Conservation (phyloP, 2,888 invertebrate species). For the Oscheius sp. region DNA sequence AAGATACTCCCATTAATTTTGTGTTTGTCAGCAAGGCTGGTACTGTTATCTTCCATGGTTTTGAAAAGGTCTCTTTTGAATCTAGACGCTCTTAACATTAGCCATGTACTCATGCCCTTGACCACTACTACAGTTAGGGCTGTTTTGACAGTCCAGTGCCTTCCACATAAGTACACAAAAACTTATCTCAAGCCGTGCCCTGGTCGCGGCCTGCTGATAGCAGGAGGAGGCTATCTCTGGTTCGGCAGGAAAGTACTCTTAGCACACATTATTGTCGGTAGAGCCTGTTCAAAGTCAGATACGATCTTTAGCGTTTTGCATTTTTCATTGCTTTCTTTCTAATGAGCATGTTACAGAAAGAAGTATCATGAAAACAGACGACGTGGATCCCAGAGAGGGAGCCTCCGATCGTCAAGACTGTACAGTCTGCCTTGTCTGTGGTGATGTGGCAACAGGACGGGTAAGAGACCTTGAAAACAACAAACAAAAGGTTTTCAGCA, state of each 20-base stretch:
- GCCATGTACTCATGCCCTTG: too few species aligned
- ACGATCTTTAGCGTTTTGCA: not conserved
- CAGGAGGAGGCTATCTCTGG: not conserved
- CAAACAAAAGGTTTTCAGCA: constrained; percentile 33
- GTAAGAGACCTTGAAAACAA: too few species aligned
- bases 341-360: too few species aligned
- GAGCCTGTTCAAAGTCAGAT: not conserved
- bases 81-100: too few species aligned
- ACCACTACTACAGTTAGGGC: too few species aligned
- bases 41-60: too few species aligned
- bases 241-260: not conserved
- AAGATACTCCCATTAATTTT: too few species aligned
- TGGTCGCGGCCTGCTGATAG: not conserved
- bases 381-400: constrained; percentile 25
- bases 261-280: not conserved
- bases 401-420: constrained; percentile 26
- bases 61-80: too few species aligned
- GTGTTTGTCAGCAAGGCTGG: too few species aligned
- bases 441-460: constrained; percentile 68
- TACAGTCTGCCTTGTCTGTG: constrained; percentile 63
- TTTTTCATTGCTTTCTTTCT: not conserved
- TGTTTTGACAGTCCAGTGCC: too few species aligned
- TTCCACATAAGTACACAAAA: too few species aligned
- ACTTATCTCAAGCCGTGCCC: not conserved
- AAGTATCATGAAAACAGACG: constrained; percentile 14